Evolutionary conservation across 2,888 invertebrate species (phyloP), one percentile per base, ranked within the genome.

Genomic region (Heteropelma amictum): DNA sequence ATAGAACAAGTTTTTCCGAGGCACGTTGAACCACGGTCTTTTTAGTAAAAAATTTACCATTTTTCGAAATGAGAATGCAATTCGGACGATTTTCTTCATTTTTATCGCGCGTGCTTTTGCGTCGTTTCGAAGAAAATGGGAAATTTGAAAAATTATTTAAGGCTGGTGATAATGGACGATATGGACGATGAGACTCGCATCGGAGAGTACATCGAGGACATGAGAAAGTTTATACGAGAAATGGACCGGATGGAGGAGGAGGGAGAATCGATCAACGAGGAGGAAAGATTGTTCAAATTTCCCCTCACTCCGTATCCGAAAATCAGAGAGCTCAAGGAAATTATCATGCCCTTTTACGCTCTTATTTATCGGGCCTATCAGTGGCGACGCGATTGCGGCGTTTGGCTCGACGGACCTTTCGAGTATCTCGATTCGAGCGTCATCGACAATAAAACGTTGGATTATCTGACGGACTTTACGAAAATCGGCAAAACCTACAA

Each of bases 361-460:
- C 89, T 96, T 2, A 90, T 97, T 79, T 95, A 94, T 89, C 90
- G 90, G 49, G 90, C 90, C 68, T 90, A 92, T 77, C 91, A 92
- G 84, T 97, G 97, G 95, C 93, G 94, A 86, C 92, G 95, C 58
- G 94, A 94, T 81, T 94, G 94, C 84, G 94, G 93, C 81, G 95
- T 96, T 6, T 98, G 98, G 96, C 93, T 97, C 92, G 96, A 98
- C 87, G 98, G 98, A 0, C 94, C 95, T 1, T 98, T 98, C 89
- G 94, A 96, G 86, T 96, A 96, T 85, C 90, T 98, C 77, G 93
- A 95, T 82, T 93, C 94, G 3, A 91, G 92, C 65, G 91, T 92
- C 80, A 95, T 98, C 63, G 98, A 98, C 88, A 90, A 90, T 67
- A 94, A 94, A 77, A 94, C 96, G 0, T 96, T 96, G 56, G 94